Conservation (phyloP, 2,113 vertebrate genomes). For the Python bivittatus region DNA sequence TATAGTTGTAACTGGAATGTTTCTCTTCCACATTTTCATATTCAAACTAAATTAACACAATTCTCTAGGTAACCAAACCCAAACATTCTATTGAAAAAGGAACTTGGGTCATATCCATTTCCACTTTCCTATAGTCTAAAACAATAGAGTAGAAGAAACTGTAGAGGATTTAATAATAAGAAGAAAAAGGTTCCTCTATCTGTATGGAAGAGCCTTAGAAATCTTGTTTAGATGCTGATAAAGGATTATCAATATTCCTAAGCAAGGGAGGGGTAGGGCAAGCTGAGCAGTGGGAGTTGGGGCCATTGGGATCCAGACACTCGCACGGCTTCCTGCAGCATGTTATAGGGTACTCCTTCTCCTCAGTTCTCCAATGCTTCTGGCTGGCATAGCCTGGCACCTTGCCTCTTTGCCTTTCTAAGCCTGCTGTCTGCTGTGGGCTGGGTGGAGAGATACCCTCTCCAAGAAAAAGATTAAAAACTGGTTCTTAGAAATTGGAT, state of each 20-base stretch:
- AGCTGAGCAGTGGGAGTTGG: neutral
- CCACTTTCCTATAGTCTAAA: neutral
- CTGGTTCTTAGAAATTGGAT: neutral
- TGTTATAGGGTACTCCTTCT: neutral
- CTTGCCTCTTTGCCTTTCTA: neutral
- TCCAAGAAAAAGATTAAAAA: neutral
- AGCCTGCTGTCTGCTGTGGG: neutral
- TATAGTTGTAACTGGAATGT: neutral
- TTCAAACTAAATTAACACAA: neutral
- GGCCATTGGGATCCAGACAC: neutral
- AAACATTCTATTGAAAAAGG: neutral
- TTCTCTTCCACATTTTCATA: neutral
- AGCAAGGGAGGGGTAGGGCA: neutral
- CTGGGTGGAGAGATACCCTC: neutral
- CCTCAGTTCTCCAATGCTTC: neutral
- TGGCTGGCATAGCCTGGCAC: neutral
- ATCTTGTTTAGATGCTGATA: neutral
- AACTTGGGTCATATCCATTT: neutral
- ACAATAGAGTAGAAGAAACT: neutral
- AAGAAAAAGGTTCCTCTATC: neutral
- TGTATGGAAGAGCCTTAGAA: neutral
- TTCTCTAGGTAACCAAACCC: neutral
- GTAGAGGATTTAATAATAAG: neutral
- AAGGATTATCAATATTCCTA: neutral
- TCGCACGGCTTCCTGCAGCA: neutral